A percentile compares a stretch with the other conserved stretches of the same genome.
phyloP scores from a whole-genome alignment of 2,888 invertebrate genomes.

The Tiliacea aurago region DNA sequence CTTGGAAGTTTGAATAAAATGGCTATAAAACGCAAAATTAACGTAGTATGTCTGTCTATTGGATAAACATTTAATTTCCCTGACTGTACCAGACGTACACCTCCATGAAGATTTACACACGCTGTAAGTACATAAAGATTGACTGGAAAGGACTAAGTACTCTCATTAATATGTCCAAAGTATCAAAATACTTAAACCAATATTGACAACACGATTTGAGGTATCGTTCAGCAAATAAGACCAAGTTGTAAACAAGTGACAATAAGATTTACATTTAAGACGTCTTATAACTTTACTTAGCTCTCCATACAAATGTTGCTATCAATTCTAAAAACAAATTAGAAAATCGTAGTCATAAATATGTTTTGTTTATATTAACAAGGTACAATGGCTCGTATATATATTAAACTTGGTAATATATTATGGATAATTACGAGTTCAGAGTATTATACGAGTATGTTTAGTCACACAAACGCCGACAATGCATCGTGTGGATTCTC shows the following conservation, averaged over 20 bases:
- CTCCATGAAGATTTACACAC: background rate
- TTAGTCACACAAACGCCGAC: conserved; percentile 55
- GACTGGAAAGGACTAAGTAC: background rate
- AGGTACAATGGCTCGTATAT: conserved; percentile 51
- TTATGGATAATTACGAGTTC: conserved; percentile 52
- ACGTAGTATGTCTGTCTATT: background rate
- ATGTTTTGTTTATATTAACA: conserved; percentile 49
- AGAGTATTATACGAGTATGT: conserved; percentile 48
- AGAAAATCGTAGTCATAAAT: conserved; percentile 47
- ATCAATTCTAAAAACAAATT: conserved; percentile 57
- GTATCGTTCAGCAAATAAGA: conserved; percentile 33
- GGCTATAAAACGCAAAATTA: background rate
- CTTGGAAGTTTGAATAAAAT: too few species aligned
- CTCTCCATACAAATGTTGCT: conserved; percentile 50
- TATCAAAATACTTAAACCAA: conserved; percentile 17
- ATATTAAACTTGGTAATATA: conserved; percentile 50
- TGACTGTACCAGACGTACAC: background rate
- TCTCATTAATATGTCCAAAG: conserved; percentile 14
- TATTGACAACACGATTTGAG: conserved; percentile 16
- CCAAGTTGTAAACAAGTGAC: conserved; percentile 45
- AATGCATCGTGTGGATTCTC: conserved; percentile 61
- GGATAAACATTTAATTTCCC: background rate
- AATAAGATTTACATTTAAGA: conserved; percentile 48
- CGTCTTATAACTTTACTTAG: conserved; percentile 36
- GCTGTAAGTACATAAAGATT: too few species aligned